Base-by-base conservation (phyloP, 1,140 invertebrate genomes). In the Heterodera schachtii region DNA sequence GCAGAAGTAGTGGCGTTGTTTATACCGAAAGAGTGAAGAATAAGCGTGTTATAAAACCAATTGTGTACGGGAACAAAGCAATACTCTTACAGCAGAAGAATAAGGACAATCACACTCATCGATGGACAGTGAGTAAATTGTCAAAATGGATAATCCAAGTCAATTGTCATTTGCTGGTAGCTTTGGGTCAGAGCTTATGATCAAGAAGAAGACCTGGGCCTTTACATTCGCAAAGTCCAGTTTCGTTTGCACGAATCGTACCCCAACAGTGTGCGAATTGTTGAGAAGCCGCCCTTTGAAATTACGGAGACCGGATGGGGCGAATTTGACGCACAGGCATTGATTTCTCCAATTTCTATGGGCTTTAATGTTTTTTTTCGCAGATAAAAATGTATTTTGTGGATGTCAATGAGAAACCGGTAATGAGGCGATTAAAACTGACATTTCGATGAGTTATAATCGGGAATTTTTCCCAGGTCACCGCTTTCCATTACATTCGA, bases 271-370 rank as follows among this genome's bases (percentile, higher is more conserved):
- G 97, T 96, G 78, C 49, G 86, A 90, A 91, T 98, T 83, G 92
- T 98, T 0, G 94, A 94, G 0, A 96, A 96, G 90, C 96, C 96
- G 3, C 97, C 97, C 0, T 99, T 97, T 90, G 96, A 98, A 92
- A 93, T 99, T 0, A 96, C 94, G 0, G 98, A 99, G 92, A 99
- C 97, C 75, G 98, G 97, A 2, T 99, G 98, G 97, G 98, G 98
- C 87, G 98, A 99, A 92, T 99, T 99, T 92, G 98, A 99, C 91
- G 95, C 99, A 85, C 94, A 96, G 46, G 31, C 31, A 31, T 31
- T 31, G 0, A 1, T 31, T 31, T 31, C 31, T 31, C 1, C 31
- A 31, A 31, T 31, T 31, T 0, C 31, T 31, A 31, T 31, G 31
- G 31, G 0, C 69, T 78, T 60, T 67, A 78, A 21, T 78, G n/a